Evolutionary conservation across 2,113 vertebrate species (phyloP), one percentile per base, ranked within the genome.

Genomic region (Lycocorax pyrrhopterus): DNA sequence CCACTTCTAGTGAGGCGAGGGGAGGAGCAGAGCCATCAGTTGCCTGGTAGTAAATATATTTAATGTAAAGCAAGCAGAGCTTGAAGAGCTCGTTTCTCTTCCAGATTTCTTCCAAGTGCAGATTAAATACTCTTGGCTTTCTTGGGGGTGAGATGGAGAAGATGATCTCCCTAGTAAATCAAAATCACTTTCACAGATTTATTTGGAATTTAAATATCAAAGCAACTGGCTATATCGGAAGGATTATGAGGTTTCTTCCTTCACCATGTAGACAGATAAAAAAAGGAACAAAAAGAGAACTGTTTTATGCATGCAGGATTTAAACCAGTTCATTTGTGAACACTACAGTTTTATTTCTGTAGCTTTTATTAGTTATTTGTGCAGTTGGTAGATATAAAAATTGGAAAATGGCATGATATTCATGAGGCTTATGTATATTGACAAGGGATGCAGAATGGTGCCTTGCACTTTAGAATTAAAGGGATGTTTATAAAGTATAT

Each of bases 1-100:
- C 76, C 33, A 44, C 33, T 72, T 63, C 16, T 55, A 11, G 39
- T 23, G 64, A 93, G 82, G 63, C 17, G 1, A 44, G 64, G 71
- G 72, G 75, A 85, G 53, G 67, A 75, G 87, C 79, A 87, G 89
- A 84, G 59, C 56, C 58, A 8, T 76, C 44, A 17, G 51, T 63
- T 93, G 85, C 82, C 74, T 60, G 44, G 39, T 41, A 51, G 56
- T 59, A 81, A 85, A 87, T 97, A 98, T 92, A 95, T 97, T 96
- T 96, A 95, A 97, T 95, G 94, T 96, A 96, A 97, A 95, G 93
- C 93, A 97, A 97, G 97, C 96, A 97, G 95, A 97, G 97, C 96
- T 93, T 97, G 95, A 97, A 98, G 82, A 85, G 73, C 97, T 96
- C 95, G 51, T 97, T 98, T n/a, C 94, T 98, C 98, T 97, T 97